phyloP scores from a whole-genome alignment of 1,140 invertebrate species.

The Philaenus spumarius region DNA sequence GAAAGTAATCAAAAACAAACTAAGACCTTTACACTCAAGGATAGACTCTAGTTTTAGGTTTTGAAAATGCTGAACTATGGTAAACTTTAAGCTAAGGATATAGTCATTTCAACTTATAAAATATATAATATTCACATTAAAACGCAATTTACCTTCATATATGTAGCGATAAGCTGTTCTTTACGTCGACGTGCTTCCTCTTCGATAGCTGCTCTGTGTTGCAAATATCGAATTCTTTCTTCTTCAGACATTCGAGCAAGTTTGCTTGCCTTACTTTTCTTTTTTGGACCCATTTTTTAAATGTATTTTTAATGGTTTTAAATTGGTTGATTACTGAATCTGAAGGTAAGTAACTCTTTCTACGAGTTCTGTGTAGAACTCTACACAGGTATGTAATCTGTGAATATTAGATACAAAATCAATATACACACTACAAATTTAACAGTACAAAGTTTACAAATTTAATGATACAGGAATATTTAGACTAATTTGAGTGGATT shows the following conservation, averaged over 20 bases:
- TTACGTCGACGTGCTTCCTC: constrained; percentile 67
- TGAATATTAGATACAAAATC: too few species aligned
- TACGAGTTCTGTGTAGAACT: too few species aligned
- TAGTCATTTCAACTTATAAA: not conserved
- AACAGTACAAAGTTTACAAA: too few species aligned
- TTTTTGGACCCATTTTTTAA: constrained; percentile 50
- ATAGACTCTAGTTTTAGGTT: not conserved
- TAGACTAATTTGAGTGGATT: too few species aligned
- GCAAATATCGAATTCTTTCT: constrained; percentile 66
- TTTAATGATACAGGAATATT: too few species aligned
- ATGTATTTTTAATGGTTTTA: too few species aligned
- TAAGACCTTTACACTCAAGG: too few species aligned
- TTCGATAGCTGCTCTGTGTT: constrained; percentile 68
- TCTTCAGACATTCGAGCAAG: constrained; percentile 74
- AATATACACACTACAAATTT: too few species aligned
- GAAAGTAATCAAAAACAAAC: too few species aligned
- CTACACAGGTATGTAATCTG: too few species aligned
- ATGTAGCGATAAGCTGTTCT: constrained; percentile 65
- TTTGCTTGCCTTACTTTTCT: constrained; percentile 63
- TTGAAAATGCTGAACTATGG: not conserved
- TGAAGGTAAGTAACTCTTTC: too few species aligned
- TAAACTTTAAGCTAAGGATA: not conserved
- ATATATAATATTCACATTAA: not conserved
- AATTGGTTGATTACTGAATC: too few species aligned
- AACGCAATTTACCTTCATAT: constrained; percentile 56